Percentiles rank a stretch among this genome's conserved stretches.
phyloP scores from a whole-genome alignment of 2,888 invertebrate species.

The Ormyrus nitidulus region DNA sequence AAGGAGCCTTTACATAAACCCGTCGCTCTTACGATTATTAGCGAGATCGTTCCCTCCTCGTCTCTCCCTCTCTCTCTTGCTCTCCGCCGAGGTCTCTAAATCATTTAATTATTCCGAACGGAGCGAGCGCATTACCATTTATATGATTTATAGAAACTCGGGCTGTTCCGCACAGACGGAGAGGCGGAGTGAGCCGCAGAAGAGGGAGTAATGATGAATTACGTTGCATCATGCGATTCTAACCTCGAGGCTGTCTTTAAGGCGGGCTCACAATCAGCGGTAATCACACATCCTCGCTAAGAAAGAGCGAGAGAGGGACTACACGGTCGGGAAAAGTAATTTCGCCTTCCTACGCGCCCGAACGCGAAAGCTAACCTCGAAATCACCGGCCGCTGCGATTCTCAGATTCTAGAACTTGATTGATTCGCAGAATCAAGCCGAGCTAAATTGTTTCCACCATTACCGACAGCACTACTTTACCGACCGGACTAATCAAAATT shows the following conservation, averaged over 20 bases:
- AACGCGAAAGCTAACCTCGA: no score
- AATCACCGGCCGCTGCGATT: no score
- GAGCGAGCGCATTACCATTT: conserved; percentile 37
- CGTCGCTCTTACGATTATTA: conserved; percentile 25
- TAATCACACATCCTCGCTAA: conserved; percentile 34
- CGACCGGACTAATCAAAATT: no score
- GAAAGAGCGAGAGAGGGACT: no score
- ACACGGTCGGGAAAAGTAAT: no score
- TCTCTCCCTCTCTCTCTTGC: not conserved
- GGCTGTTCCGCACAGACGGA: not conserved
- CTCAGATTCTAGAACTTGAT: no score
- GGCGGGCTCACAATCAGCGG: conserved; percentile 38
- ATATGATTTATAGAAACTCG: conserved; percentile 31
- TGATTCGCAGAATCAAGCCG: no score
- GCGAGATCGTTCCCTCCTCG: not conserved
- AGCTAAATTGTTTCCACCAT: no score
- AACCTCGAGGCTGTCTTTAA: conserved; percentile 50
- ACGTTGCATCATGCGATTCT: conserved; percentile 52
- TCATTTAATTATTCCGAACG: conserved; percentile 46
- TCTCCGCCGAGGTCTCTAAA: conserved; percentile 10
- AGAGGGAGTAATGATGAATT: conserved; percentile 45
- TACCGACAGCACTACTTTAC: no score
- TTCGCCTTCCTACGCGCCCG: no score
- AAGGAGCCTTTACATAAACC: conserved; percentile 18
- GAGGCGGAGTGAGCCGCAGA: not conserved